Conservation (phyloP, 2,113 vertebrate species). For the Dasypus novemcinctus region DNA sequence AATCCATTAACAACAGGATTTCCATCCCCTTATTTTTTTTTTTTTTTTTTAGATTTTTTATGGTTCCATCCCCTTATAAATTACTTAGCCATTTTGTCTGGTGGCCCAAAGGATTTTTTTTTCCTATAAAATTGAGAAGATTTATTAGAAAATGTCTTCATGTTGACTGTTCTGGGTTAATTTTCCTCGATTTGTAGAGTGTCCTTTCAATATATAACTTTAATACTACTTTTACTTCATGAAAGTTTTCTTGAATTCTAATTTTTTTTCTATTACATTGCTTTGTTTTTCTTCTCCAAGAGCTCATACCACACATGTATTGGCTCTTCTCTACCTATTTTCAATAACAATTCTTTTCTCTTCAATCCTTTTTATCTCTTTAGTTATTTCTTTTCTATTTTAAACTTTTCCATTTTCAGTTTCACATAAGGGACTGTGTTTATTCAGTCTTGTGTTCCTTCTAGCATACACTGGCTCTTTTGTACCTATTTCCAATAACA, state of each 20-base stretch:
- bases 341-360: not conserved
- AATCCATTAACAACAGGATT: not conserved
- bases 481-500: not conserved
- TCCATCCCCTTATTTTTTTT: not conserved
- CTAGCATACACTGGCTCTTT: not conserved
- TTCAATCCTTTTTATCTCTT: not conserved
- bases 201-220: not conserved
- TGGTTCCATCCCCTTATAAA: constrained; percentile 10
- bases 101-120: not conserved
- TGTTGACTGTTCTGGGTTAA: not conserved
- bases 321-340: not conserved
- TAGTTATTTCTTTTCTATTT: not conserved
- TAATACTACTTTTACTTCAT: not conserved
- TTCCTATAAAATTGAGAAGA: not conserved
- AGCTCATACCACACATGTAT: not conserved
- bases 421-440: not conserved
- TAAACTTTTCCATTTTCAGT: not conserved
- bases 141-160: not conserved
- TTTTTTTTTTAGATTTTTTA: no score
- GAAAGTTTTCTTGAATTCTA: not conserved
- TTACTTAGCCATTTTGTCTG: not conserved
- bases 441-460: not conserved
- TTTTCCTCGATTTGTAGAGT: not conserved
- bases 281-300: not conserved
- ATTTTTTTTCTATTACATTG: not conserved